These are phyloP conservation scores for Pica pica DNA, from an alignment of 2,113 vertebrate species.

Conservation along the genomic window DNA sequence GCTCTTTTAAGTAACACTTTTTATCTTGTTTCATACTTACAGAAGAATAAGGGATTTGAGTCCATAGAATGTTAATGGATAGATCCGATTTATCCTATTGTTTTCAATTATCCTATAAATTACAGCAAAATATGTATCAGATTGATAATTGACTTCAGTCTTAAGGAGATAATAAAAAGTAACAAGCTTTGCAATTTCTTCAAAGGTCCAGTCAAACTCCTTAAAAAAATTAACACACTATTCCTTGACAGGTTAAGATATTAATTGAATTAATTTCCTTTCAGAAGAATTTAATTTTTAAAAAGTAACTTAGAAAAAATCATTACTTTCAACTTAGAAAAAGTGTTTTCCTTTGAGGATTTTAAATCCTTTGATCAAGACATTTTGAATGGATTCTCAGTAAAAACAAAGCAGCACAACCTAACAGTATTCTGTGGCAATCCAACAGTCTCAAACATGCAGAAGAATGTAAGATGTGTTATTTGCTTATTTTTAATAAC, in stretches of 20 bases:
- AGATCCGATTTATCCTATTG: conserved; percentile 87
- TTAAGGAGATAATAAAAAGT: neutral
- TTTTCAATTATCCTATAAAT: conserved; percentile 89
- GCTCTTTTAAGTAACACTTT: neutral
- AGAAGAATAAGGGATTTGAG: conserved; percentile 89
- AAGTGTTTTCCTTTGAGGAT: neutral
- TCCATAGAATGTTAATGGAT: conserved; percentile 87
- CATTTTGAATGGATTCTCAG: neutral
- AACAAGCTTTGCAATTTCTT: neutral
- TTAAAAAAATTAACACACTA: neutral
- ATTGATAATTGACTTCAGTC: neutral
- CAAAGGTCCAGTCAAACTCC: neutral
- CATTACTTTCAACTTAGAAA: neutral
- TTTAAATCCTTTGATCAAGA: neutral
- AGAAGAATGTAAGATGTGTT: neutral
- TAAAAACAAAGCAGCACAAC: neutral
- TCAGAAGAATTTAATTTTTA: neutral
- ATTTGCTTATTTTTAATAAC: neutral
- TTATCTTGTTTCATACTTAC: conserved; percentile 75
- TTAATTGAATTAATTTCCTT: neutral
- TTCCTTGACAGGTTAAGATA: neutral
- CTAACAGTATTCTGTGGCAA: neutral
- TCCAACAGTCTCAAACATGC: neutral
- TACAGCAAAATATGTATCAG: conserved; percentile 16
- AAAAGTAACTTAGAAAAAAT: neutral